Evolutionary conservation across 2,888 invertebrate genomes (phyloP).

Genomic region (Drosophila lutescens): DNA sequence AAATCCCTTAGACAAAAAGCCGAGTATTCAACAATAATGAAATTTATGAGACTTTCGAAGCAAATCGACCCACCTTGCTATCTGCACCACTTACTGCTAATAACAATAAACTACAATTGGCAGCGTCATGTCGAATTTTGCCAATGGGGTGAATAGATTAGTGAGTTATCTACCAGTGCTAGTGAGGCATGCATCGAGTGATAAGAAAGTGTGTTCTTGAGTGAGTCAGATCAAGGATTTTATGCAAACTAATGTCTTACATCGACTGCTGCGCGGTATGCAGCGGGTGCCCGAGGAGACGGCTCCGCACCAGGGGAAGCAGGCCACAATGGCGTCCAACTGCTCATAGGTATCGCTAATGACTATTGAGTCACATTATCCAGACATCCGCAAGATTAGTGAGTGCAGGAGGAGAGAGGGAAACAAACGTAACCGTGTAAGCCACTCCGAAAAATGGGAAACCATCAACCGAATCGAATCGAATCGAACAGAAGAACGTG

Average conservation of each 20-base stretch:
- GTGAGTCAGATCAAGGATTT: neutral
- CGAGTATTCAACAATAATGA: neutral
- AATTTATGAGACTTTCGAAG: neutral
- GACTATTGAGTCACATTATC: conserved; percentile 71
- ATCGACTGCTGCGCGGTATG: conserved; percentile 87
- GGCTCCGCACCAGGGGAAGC: conserved; percentile 90
- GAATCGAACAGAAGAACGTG: conserved; percentile 34
- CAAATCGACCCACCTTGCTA: conserved; percentile 3
- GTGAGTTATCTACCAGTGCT: conserved; percentile 31
- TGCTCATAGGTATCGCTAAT: conserved; percentile 89
- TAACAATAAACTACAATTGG: conserved; percentile 21
- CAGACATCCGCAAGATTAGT: conserved; percentile 46
- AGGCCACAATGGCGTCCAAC: conserved; percentile 90
- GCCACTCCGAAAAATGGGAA: conserved; percentile 63
- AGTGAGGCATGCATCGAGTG: conserved; percentile 28
- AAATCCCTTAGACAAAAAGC: neutral
- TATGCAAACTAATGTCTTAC: conserved; percentile 83
- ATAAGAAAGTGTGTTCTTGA: conserved; percentile 1
- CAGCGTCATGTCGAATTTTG: conserved; percentile 24
- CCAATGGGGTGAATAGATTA: conserved; percentile 29
- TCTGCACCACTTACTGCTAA: neutral
- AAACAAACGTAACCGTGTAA: conserved; percentile 63
- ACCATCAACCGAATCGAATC: conserved; percentile 51
- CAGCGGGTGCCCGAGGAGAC: conserved; percentile 87
- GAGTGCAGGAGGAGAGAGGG: conserved; percentile 53